phyloP scores from a whole-genome alignment of 1,140 invertebrate genomes.

The Drosophila grimshawi region DNA sequence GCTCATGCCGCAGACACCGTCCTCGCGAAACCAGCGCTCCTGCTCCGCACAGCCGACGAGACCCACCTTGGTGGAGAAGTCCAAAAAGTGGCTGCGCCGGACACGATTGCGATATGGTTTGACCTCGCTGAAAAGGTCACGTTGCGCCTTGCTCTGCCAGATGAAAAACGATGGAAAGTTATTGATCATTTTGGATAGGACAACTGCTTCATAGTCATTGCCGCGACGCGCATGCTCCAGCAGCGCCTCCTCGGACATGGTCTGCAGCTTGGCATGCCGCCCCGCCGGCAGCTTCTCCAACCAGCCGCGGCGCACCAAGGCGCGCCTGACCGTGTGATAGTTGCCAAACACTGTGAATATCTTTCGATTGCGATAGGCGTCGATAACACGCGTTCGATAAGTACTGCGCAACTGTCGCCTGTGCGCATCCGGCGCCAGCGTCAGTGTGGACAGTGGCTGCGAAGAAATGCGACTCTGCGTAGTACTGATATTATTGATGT shows the following conservation, averaged over 20 bases:
- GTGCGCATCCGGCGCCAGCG: conserved; percentile 38
- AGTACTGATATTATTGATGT: conserved; percentile 19
- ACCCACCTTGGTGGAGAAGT: conserved; percentile 88
- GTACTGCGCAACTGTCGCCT: conserved; percentile 64
- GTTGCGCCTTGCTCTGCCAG: conserved; percentile 85
- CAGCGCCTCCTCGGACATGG: conserved; percentile 74
- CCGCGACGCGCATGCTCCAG: conserved; percentile 73
- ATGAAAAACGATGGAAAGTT: conserved; percentile 86
- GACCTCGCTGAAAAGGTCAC: conserved; percentile 76
- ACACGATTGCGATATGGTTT: conserved; percentile 86
- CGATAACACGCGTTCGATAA: conserved; percentile 73
- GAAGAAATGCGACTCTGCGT: conserved; percentile 7
- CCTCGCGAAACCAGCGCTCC: conserved; percentile 87
- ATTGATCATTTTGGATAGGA: conserved; percentile 87
- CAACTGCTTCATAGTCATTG: conserved; percentile 81
- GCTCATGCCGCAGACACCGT: conserved; percentile 86
- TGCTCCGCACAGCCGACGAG: conserved; percentile 86
- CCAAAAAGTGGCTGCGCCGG: conserved; percentile 84
- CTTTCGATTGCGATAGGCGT: conserved; percentile 76
- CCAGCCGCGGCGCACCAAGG: conserved; percentile 87
- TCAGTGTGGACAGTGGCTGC: not conserved
- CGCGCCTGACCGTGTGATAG: conserved; percentile 82
- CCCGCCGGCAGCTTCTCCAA: conserved; percentile 86
- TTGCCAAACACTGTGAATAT: conserved; percentile 81
- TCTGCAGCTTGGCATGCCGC: conserved; percentile 77